Percentiles rank a stretch among this genome's conserved stretches.
Conservation (phyloP, 2,888 invertebrate genomes). For the Notodonta ziczac region DNA sequence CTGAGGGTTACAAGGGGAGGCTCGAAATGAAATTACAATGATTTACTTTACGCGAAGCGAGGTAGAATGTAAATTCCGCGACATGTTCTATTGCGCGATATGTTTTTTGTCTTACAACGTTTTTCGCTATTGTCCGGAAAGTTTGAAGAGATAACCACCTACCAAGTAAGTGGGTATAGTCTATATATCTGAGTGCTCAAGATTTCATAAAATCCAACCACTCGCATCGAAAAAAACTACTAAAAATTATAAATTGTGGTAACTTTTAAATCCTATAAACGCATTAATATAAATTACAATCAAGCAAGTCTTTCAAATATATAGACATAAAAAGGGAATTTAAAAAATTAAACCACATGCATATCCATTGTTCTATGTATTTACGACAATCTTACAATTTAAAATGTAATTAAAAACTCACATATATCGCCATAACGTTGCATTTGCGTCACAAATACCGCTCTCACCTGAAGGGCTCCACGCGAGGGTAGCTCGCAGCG, state of each 20-base stretch:
- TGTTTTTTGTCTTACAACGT: background rate
- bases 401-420: background rate
- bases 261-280: no score
- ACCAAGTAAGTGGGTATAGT: no score
- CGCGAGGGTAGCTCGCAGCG: conserved; percentile 28
- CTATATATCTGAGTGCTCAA: no score
- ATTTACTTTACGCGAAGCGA: conserved; percentile 2
- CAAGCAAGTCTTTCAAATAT: no score
- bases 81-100: background rate
- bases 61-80: conserved; percentile 1
- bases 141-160: no score
- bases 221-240: no score
- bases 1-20: background rate
- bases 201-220: no score
- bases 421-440: background rate
- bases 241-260: no score
- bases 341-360: no score
- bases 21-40: conserved; percentile 2
- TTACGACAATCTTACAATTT: background rate
- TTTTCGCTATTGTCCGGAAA: background rate
- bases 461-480: conserved; percentile 17
- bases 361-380: no score
- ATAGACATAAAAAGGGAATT: no score
- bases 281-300: no score
- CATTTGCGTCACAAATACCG: background rate